phyloP scores from a whole-genome alignment of 2,888 invertebrate genomes.

The Epirrhoe alternata region DNA sequence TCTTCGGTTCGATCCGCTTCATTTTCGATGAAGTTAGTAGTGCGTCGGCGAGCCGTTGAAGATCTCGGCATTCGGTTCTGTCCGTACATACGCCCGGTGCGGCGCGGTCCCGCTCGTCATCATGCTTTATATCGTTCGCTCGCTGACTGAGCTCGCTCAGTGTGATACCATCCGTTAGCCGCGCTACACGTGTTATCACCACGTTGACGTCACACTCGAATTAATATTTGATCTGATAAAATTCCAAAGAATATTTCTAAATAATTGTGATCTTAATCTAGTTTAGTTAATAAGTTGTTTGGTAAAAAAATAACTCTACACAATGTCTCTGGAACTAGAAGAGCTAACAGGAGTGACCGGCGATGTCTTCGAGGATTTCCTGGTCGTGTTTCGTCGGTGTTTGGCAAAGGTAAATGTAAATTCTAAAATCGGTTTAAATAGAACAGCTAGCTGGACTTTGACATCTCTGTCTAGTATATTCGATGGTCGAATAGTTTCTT shows the following conservation, averaged over 20 bases:
- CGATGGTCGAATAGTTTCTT: neutral
- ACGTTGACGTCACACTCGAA: constrained; percentile 56
- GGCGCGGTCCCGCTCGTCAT: constrained; percentile 21
- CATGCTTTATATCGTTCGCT: constrained; percentile 29
- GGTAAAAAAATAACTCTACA: constrained; percentile 56
- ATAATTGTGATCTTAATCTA: constrained; percentile 71
- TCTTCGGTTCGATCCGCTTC: neutral
- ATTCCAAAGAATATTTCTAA: constrained; percentile 63
- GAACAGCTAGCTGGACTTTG: constrained; percentile 10
- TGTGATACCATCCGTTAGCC: constrained; percentile 64
- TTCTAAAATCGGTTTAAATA: constrained; percentile 69
- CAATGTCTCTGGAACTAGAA: constrained; percentile 88
- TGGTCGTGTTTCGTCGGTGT: constrained; percentile 88
- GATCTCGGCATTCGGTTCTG: constrained; percentile 11
- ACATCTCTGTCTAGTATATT: neutral
- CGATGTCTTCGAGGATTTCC: constrained; percentile 90
- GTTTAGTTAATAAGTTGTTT: constrained; percentile 57
- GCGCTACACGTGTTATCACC: constrained; percentile 56
- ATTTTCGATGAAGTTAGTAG: constrained; percentile 8
- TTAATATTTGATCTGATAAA: constrained; percentile 71
- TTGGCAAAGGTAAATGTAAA: constrained; percentile 87
- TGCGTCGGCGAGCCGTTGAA: constrained; percentile 39
- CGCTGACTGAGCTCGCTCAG: constrained; percentile 49
- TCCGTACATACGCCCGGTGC: constrained; percentile 17
- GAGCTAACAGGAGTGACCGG: constrained; percentile 86